Percentiles rank a stretch among this genome's conserved stretches.
phyloP scores from a whole-genome alignment of 1,140 invertebrate genomes.

The Wasmannia auropunctata region DNA sequence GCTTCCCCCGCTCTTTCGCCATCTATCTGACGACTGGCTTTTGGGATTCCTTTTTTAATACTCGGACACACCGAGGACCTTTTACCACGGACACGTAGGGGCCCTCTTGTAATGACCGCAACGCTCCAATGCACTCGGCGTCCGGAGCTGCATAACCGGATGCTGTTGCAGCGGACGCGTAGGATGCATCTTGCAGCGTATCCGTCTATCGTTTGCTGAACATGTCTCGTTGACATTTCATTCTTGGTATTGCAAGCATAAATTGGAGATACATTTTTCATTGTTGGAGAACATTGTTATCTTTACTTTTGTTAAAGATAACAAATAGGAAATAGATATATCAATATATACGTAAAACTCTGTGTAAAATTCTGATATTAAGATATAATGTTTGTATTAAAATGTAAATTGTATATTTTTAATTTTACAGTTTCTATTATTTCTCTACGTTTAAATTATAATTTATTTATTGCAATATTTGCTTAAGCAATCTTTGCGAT shows the following conservation, averaged over 20 bases:
- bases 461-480: neutral
- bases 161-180: conserved; percentile 48
- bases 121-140: conserved; percentile 69
- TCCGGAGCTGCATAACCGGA: conserved; percentile 57
- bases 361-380: neutral
- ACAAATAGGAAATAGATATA: neutral
- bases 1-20: conserved; percentile 51
- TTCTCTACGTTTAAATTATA: neutral
- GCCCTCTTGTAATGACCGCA: conserved; percentile 69
- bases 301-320: neutral
- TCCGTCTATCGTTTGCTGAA: conserved; percentile 27
- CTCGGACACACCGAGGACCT: conserved; percentile 66
- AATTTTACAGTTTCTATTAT: neutral
- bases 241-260: neutral
- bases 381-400: neutral
- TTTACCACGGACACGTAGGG: conserved; percentile 71
- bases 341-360: neutral
- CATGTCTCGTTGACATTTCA: conserved; percentile 40
- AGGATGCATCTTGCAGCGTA: conserved; percentile 39
- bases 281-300: too few relatives aligned
- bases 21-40: conserved; percentile 59
- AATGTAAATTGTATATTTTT: neutral
- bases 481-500: neutral
- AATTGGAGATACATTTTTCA: neutral
- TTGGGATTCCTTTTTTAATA: conserved; percentile 68